A percentile compares a stretch with the other conserved stretches of the same genome.
Evolutionary conservation across 2,888 invertebrate genomes (phyloP).

Genomic region (Proisotoma minuta): DNA sequence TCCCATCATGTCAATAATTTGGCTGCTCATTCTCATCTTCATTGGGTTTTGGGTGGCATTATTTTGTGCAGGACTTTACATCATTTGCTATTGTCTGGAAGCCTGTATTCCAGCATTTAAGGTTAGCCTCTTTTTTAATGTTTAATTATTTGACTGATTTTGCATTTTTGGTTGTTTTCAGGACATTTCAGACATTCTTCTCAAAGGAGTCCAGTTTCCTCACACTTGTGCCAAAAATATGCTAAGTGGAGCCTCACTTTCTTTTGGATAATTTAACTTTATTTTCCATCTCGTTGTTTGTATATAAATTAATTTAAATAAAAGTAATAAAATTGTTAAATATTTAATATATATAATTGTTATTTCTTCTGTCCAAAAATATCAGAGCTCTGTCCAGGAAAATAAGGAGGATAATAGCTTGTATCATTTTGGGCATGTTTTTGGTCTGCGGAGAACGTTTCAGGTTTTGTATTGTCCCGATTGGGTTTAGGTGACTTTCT

Average conservation of each 20-base stretch:
- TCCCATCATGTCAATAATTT: slow-evolving; percentile 63
- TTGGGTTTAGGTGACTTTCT: neutral
- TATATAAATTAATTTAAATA: too few relatives aligned
- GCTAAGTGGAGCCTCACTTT: slow-evolving; percentile 52
- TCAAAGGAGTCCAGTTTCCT: slow-evolving; percentile 66
- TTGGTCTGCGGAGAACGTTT: neutral
- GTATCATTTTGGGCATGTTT: too few relatives aligned
- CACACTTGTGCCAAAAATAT: slow-evolving; percentile 66
- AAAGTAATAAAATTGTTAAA: neutral
- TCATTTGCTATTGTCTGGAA: slow-evolving; percentile 63
- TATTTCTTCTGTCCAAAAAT: neutral
- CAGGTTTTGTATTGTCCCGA: neutral
- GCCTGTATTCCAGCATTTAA: slow-evolving; percentile 64
- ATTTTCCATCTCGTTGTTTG: neutral
- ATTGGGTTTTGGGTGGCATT: slow-evolving; percentile 64
- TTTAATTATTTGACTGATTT: neutral
- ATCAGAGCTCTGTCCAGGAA: too few relatives aligned
- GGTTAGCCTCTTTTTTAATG: slow-evolving; percentile 52
- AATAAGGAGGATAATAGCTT: too few relatives aligned
- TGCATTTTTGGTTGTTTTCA: slow-evolving; percentile 55
- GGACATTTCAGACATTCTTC: slow-evolving; percentile 64
- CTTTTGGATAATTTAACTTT: neutral
- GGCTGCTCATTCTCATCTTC: slow-evolving; percentile 66
- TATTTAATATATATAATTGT: neutral
- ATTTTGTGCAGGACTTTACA: slow-evolving; percentile 65